Percentiles rank a stretch among this genome's conserved stretches.
Evolutionary conservation across 2,888 invertebrate genomes (phyloP).

Genomic region (Latrodectus hesperus): DNA sequence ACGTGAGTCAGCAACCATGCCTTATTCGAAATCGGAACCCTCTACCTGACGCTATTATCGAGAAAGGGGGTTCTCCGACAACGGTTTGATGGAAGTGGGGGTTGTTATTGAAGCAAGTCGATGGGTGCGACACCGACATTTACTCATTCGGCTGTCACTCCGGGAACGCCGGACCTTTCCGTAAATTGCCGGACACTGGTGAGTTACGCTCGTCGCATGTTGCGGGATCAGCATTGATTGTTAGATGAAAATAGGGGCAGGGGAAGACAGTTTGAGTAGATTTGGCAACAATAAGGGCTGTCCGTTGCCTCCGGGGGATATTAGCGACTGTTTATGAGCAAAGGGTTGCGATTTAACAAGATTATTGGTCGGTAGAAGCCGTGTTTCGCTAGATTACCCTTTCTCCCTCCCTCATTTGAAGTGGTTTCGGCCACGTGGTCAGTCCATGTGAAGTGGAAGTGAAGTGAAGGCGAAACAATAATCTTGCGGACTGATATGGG

Average conservation of each 20-base stretch:
- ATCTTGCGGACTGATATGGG: too few relatives aligned
- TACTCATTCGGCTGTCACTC: not conserved
- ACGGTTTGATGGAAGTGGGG: not conserved
- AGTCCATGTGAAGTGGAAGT: not conserved
- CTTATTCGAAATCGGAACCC: not conserved
- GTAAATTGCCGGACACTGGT: slow-evolving; percentile 27
- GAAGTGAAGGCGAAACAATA: too few relatives aligned
- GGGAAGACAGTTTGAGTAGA: not conserved
- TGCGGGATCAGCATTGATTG: not conserved
- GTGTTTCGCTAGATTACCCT: slow-evolving; percentile 2
- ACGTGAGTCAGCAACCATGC: not conserved
- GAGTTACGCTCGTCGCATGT: slow-evolving; percentile 7
- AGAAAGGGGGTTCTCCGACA: not conserved
- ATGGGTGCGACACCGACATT: not conserved
- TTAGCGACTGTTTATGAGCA: slow-evolving; percentile 5
- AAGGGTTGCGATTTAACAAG: slow-evolving; percentile 16
- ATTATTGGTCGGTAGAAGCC: not conserved
- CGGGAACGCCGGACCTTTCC: not conserved
- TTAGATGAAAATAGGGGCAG: slow-evolving; percentile 2
- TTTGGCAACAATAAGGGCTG: not conserved
- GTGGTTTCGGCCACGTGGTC: not conserved
- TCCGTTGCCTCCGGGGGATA: not conserved
- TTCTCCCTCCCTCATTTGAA: not conserved
- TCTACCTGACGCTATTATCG: not conserved
- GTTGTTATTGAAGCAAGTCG: slow-evolving; percentile 17